Conservation (phyloP, 2,888 invertebrate species). For the Tholera decimalis region DNA sequence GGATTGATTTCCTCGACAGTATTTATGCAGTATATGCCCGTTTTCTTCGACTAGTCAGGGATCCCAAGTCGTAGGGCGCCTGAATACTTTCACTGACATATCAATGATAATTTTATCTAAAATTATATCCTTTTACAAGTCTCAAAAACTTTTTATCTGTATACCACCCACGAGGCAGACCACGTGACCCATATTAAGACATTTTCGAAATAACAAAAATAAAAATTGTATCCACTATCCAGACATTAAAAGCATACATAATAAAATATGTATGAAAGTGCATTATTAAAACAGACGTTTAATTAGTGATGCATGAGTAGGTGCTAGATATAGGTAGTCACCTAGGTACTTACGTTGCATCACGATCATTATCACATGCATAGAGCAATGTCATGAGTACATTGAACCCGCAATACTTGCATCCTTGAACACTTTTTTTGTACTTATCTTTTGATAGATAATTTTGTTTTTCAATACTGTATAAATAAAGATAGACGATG, state of each 20-base stretch:
- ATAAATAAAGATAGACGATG: slow-evolving; percentile 63
- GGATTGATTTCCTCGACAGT: background rate
- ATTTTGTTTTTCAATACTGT: slow-evolving; percentile 72
- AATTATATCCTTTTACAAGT: too few species aligned
- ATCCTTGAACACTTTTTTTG: slow-evolving; percentile 87
- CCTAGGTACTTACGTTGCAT: slow-evolving; percentile 77
- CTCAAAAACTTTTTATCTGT: slow-evolving; percentile 1
- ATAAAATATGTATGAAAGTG: too few species aligned
- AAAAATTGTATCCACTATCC: slow-evolving; percentile 20
- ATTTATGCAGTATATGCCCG: background rate
- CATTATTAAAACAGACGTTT: slow-evolving; percentile 38
- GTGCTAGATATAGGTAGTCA: slow-evolving; percentile 60
- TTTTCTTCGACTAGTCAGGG: background rate
- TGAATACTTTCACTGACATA: too few species aligned
- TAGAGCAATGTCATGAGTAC: slow-evolving; percentile 86
- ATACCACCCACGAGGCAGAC: background rate
- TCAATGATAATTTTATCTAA: too few species aligned
- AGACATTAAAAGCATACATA: slow-evolving; percentile 33
- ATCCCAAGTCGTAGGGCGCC: background rate
- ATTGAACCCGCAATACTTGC: slow-evolving; percentile 78
- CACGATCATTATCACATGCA: slow-evolving; percentile 77
- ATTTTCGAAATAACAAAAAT: background rate
- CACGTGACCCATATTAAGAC: slow-evolving; percentile 4
- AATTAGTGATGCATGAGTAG: slow-evolving; percentile 58
- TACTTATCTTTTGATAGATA: slow-evolving; percentile 79